These are phyloP conservation scores for Fregata magnificens DNA, from an alignment of 2,113 vertebrate genomes.

Conservation along the genomic window DNA sequence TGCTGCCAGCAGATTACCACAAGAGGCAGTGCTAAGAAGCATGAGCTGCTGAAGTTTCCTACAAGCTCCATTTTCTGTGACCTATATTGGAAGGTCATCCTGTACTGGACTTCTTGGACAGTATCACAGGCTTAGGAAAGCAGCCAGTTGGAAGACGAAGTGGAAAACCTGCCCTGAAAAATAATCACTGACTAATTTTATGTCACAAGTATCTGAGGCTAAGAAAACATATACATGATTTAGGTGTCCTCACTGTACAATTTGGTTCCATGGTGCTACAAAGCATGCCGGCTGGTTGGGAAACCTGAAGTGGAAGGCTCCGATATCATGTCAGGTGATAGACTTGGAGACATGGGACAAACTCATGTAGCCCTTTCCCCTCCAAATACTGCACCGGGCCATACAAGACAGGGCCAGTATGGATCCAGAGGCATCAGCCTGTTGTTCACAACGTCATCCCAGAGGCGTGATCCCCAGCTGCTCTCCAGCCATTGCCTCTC, in stretches of 20 bases:
- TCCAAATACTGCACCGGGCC: not conserved
- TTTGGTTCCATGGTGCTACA: not conserved
- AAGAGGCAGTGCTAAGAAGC: not conserved
- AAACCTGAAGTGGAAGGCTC: not conserved
- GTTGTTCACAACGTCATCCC: not conserved
- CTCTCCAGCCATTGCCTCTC: not conserved
- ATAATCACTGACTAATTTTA: constrained; percentile 49
- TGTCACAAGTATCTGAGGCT: constrained; percentile 31
- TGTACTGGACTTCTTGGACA: constrained; percentile 30
- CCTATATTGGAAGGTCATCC: constrained; percentile 47
- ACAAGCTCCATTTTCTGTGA: constrained; percentile 36
- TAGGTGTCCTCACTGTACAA: not conserved
- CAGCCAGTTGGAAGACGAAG: constrained; percentile 52
- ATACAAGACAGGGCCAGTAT: not conserved
- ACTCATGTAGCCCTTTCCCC: not conserved
- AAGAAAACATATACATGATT: not conserved
- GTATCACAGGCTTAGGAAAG: constrained; percentile 24
- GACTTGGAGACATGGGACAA: not conserved
- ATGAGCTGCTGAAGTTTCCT: constrained; percentile 43
- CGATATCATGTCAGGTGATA: not conserved
- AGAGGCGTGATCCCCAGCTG: not conserved
- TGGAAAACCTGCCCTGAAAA: constrained; percentile 61
- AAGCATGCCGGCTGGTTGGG: not conserved
- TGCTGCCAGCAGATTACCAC: constrained; percentile 8
- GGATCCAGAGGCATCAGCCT: not conserved